These are phyloP conservation scores for Macrosiphum euphorbiae DNA, from an alignment of 2,888 invertebrate species.

Conservation along the genomic window DNA sequence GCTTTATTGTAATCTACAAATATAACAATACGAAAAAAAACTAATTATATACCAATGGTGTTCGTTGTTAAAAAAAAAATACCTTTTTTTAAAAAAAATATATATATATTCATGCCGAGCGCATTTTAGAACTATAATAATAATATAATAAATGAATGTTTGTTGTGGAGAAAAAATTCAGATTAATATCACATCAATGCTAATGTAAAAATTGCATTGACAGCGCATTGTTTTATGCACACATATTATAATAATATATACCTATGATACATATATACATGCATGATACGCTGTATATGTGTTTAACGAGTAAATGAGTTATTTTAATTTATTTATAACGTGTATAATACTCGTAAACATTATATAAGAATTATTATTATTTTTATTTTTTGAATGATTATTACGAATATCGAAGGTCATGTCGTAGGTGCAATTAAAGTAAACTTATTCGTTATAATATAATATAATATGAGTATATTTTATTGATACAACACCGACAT, in stretches of 20 bases:
- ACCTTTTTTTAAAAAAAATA: not conserved
- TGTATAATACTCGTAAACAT: not conserved
- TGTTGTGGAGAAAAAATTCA: not conserved
- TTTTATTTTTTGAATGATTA: not conserved
- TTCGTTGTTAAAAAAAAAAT: slow-evolving; percentile 23
- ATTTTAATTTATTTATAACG: slow-evolving; percentile 15
- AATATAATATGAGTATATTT: not conserved
- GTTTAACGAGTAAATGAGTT: not conserved
- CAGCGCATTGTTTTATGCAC: not conserved
- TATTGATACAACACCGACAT: not conserved
- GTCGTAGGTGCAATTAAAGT: not conserved
- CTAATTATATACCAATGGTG: slow-evolving; percentile 33
- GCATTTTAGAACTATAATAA: slow-evolving; percentile 16
- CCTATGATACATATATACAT: not conserved
- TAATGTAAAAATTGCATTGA: slow-evolving; percentile 30
- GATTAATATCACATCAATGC: slow-evolving; percentile 17
- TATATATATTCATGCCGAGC: slow-evolving; percentile 20
- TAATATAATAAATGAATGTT: slow-evolving; percentile 1
- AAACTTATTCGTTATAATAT: not conserved
- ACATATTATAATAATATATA: not conserved
- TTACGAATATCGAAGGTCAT: slow-evolving; percentile 18
- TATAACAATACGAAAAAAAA: slow-evolving; percentile 51
- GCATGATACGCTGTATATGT: not conserved
- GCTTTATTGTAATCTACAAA: slow-evolving; percentile 38
- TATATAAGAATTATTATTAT: not conserved